Evolutionary conservation across 92 coral and sea anemone genomes (phyloP).

Genomic region (Bergia sp.): DNA sequence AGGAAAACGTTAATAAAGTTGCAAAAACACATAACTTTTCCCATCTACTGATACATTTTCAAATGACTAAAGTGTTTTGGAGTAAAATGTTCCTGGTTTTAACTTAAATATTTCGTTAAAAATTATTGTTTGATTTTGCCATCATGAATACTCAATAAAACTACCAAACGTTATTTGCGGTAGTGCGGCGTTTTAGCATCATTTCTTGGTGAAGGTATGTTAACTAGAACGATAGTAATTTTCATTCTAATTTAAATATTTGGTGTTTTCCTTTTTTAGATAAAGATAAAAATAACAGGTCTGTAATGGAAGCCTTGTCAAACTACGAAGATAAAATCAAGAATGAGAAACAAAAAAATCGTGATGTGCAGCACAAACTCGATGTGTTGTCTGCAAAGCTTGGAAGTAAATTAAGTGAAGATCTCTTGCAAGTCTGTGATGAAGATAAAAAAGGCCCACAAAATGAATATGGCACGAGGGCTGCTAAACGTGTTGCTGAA

Average conservation of each 20-base stretch:
- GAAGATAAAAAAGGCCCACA: not conserved
- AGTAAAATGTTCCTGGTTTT: too few relatives aligned
- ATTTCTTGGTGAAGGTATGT: too few relatives aligned
- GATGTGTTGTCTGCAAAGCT: not conserved
- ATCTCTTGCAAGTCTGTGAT: not conserved
- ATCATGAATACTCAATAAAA: too few relatives aligned
- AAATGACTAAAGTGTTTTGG: too few relatives aligned
- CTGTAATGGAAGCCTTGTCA: not conserved
- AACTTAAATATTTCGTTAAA: too few relatives aligned
- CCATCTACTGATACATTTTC: too few relatives aligned
- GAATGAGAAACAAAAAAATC: not conserved
- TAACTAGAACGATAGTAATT: not conserved
- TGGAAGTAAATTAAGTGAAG: constrained; percentile 10
- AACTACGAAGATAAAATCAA: not conserved
- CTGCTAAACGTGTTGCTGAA: constrained; percentile 18
- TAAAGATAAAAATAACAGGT: not conserved
- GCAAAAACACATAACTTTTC: too few relatives aligned
- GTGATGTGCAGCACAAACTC: not conserved
- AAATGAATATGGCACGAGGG: not conserved
- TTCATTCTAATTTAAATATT: not conserved
- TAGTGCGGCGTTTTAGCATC: too few relatives aligned
- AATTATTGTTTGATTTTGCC: too few relatives aligned
- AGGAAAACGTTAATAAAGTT: not conserved
- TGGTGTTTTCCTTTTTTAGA: not conserved
- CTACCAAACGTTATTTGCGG: too few relatives aligned